These are phyloP conservation scores for Rhinophrynus dorsalis DNA, from an alignment of 2,797 vertebrate species.

Conservation along the genomic window DNA sequence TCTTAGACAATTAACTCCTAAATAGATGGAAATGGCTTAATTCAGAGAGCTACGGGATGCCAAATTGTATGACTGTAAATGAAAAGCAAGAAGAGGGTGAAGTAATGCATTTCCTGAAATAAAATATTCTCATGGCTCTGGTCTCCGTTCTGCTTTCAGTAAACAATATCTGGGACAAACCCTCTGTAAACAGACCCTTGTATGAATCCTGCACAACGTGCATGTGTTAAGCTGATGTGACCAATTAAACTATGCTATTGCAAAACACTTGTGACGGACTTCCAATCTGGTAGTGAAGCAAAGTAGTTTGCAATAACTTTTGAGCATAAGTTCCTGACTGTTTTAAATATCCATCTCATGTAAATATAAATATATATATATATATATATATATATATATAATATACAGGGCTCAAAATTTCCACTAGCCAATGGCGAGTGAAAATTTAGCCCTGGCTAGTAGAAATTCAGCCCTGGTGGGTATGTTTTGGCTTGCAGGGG, in stretches of 20 bases:
- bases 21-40: constrained; percentile 47
- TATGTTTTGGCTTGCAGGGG: too few species aligned
- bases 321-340: neutral
- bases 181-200: constrained; percentile 12
- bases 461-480: too few species aligned
- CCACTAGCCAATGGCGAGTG: too few species aligned
- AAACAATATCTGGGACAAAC: constrained; percentile 11
- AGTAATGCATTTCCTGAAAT: constrained; percentile 46
- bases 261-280: too few species aligned
- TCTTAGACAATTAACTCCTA: constrained; percentile 39
- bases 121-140: constrained; percentile 41
- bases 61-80: constrained; percentile 36
- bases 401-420: too few species aligned
- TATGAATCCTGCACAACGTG: neutral
- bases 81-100: constrained; percentile 34
- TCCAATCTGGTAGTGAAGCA: too few species aligned
- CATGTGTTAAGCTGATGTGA: neutral
- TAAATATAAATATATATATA: neutral
- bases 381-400: neutral
- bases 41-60: constrained; percentile 40
- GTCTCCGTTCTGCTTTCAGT: constrained; percentile 51
- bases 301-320: neutral
- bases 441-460: too few species aligned
- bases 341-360: neutral
- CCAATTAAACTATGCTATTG: neutral